Percentiles rank a stretch among this genome's conserved stretches.
These are phyloP conservation scores for Torymus tubicola DNA, from an alignment of 2,888 invertebrate genomes.

Conservation along the genomic window DNA sequence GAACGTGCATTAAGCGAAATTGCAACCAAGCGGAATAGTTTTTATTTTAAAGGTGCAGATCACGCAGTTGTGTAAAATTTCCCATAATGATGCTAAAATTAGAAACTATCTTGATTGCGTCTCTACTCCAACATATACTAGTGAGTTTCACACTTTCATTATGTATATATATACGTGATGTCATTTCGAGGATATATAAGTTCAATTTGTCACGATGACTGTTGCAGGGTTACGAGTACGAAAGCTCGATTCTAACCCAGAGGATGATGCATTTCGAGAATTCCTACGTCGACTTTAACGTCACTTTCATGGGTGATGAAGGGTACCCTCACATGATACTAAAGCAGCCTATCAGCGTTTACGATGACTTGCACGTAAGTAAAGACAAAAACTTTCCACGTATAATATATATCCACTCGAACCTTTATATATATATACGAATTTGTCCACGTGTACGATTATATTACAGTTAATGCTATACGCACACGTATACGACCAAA, in stretches of 20 bases:
- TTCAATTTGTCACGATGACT: neutral
- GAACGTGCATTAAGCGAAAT: constrained; percentile 8
- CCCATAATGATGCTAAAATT: constrained; percentile 18
- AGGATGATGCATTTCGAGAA: constrained; percentile 60
- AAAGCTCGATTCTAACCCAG: constrained; percentile 51
- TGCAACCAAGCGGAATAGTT: constrained; percentile 6
- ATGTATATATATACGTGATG: neutral
- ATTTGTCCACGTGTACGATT: neutral
- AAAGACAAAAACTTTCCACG: neutral
- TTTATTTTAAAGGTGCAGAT: neutral
- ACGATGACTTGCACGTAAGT: constrained; percentile 61
- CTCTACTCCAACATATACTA: neutral
- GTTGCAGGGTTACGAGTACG: constrained; percentile 56
- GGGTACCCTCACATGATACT: constrained; percentile 59
- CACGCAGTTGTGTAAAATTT: neutral
- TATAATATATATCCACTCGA: neutral
- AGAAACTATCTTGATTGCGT: neutral
- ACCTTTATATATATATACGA: neutral
- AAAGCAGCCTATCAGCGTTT: constrained; percentile 57
- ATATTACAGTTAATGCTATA: constrained; percentile 58
- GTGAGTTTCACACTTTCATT: constrained; percentile 9
- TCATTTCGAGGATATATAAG: no score
- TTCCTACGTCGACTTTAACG: constrained; percentile 57
- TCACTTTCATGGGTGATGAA: constrained; percentile 58
- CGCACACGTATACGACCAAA: constrained; percentile 54